Evolutionary conservation across 1,140 invertebrate genomes (phyloP).

Genomic region (Oncopeltus fasciatus): DNA sequence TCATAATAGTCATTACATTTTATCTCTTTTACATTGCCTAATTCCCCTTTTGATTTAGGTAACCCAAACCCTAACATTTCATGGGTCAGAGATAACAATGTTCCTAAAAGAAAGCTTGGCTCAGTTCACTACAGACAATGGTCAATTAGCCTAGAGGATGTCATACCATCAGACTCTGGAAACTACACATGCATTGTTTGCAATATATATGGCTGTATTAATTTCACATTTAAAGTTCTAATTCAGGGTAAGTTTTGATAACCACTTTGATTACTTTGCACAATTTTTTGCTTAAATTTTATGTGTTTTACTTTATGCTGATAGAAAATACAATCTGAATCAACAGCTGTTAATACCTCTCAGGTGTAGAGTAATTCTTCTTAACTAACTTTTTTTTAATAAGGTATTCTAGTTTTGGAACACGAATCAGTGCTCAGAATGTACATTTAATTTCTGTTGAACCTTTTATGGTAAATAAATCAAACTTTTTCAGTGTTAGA

Average conservation of each 20-base stretch:
- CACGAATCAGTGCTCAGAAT: no score
- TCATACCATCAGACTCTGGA: conserved; percentile 59
- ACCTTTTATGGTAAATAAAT: no score
- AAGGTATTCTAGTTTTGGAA: no score
- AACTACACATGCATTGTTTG: conserved; percentile 75
- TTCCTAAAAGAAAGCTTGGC: conserved; percentile 41
- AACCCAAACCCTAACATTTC: conserved; percentile 61
- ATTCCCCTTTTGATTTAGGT: conserved; percentile 30
- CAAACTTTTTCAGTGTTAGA: no score
- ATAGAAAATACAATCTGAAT: no score
- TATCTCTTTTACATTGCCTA: background rate
- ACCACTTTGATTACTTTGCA: no score
- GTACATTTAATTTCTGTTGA: no score
- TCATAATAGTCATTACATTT: background rate
- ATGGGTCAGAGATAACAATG: conserved; percentile 58
- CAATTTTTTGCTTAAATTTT: no score
- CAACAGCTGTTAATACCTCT: no score
- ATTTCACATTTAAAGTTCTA: conserved; percentile 54
- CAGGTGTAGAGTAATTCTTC: no score
- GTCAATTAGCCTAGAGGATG: conserved; percentile 54
- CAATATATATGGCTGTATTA: conserved; percentile 61
- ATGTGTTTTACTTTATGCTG: no score
- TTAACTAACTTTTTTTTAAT: no score
- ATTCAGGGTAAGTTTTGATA: conserved; percentile 56
- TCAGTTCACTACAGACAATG: conserved; percentile 44